Conservation (phyloP, 2,888 invertebrate genomes). For the Gari tellinella region DNA sequence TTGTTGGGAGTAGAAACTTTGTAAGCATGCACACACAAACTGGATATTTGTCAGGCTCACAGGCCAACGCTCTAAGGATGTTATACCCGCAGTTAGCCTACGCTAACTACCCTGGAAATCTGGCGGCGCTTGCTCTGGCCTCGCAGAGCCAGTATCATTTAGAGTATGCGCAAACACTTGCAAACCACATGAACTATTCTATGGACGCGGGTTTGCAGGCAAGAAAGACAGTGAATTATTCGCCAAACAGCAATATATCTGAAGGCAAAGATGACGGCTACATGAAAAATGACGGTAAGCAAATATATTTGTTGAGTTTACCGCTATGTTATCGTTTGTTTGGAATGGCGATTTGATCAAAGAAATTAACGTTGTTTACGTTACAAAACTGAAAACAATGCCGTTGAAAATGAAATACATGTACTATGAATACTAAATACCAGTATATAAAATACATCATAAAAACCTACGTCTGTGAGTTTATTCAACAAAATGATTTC, state of each 20-base stretch:
- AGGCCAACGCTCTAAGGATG: slow-evolving; percentile 57
- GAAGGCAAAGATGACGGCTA: slow-evolving; percentile 58
- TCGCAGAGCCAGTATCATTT: slow-evolving; percentile 58
- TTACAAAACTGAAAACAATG: no score
- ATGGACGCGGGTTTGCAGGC: slow-evolving; percentile 42
- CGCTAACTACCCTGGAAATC: slow-evolving; percentile 53
- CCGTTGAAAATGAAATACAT: no score
- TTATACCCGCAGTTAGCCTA: slow-evolving; percentile 57
- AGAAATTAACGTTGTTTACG: no score
- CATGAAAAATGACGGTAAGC: slow-evolving; percentile 53
- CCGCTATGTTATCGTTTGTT: no score
- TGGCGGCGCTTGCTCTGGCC: slow-evolving; percentile 57
- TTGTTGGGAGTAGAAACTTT: slow-evolving; percentile 40
- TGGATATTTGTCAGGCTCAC: slow-evolving; percentile 49
- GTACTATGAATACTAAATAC: no score
- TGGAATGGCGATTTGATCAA: no score
- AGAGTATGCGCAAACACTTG: slow-evolving; percentile 59
- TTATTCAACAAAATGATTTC: no score
- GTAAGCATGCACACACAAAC: slow-evolving; percentile 45
- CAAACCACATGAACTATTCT: slow-evolving; percentile 53
- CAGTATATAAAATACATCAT: no score
- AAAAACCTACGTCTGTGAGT: no score
- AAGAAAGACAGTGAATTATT: slow-evolving; percentile 50
- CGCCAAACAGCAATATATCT: slow-evolving; percentile 58
- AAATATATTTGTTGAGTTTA: no score